phyloP scores from a whole-genome alignment of 1,140 invertebrate genomes.

The Triops cancriformis region DNA sequence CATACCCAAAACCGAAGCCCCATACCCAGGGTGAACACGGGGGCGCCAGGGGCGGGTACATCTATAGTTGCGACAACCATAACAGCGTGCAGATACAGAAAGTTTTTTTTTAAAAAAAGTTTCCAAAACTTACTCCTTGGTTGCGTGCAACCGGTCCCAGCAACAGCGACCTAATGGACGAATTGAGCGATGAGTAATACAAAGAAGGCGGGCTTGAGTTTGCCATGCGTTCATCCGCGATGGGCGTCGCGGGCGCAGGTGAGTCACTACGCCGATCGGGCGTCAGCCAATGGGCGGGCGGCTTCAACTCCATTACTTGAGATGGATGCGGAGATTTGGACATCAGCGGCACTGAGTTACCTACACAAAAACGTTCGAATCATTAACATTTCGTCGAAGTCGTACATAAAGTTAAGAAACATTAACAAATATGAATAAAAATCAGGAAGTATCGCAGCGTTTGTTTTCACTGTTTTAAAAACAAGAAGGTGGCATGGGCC shows the following conservation, averaged over 20 bases:
- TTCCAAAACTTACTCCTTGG: neutral
- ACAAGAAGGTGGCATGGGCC: slow-evolving; percentile 15
- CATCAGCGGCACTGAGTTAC: slow-evolving; percentile 47
- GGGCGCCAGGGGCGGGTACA: neutral
- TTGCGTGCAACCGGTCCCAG: neutral
- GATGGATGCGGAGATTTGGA: slow-evolving; percentile 36
- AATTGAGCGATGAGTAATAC: neutral
- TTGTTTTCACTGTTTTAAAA: slow-evolving; percentile 39
- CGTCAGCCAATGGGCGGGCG: slow-evolving; percentile 23
- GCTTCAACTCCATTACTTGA: slow-evolving; percentile 19
- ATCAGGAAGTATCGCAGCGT: slow-evolving; percentile 50
- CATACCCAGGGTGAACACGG: neutral
- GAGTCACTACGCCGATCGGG: neutral
- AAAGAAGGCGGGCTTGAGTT: neutral
- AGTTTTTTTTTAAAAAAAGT: neutral
- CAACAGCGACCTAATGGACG: neutral
- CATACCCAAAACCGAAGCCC: neutral
- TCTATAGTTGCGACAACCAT: neutral
- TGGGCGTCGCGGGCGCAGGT: neutral
- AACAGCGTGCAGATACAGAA: neutral
- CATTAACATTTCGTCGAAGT: slow-evolving; percentile 28
- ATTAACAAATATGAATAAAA: slow-evolving; percentile 29
- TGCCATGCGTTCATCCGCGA: neutral
- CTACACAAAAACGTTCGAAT: slow-evolving; percentile 47
- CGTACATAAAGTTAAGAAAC: too few species aligned